These are phyloP conservation scores for Drosophila nannoptera DNA, from an alignment of 1,140 invertebrate species.

Conservation along the genomic window DNA sequence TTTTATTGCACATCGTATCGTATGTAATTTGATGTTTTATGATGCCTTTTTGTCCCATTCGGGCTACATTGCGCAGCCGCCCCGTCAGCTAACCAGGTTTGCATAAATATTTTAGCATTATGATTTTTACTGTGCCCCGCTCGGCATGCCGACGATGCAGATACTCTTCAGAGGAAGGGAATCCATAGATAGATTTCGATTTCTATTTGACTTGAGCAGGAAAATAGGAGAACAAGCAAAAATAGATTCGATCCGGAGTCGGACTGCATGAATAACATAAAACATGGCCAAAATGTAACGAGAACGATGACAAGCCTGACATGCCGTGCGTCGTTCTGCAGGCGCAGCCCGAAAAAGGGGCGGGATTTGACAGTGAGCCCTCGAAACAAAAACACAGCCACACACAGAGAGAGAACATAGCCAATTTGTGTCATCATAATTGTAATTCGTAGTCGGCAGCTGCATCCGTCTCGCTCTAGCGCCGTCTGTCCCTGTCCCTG, in stretches of 20 bases:
- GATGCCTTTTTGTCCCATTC: conserved; percentile 25
- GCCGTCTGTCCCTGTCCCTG: conserved; percentile 10
- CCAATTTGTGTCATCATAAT: conserved; percentile 77
- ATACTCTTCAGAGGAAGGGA: background rate
- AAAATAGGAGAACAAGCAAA: conserved; percentile 6
- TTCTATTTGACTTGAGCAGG: background rate
- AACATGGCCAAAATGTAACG: conserved; percentile 46
- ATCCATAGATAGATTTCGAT: background rate
- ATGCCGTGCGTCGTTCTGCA: conserved; percentile 52
- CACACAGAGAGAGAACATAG: conserved; percentile 61
- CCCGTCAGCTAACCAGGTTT: conserved; percentile 59
- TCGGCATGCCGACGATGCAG: background rate
- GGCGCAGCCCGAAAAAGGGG: conserved; percentile 7
- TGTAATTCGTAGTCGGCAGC: conserved; percentile 61
- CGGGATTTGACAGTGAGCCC: background rate
- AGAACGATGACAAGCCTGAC: conserved; percentile 58
- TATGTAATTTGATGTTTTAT: conserved; percentile 73
- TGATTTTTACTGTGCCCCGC: conserved; percentile 60
- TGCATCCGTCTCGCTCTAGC: conserved; percentile 2
- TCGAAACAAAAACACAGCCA: conserved; percentile 31
- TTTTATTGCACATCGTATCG: conserved; percentile 50
- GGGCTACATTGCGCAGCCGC: conserved; percentile 29
- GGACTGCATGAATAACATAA: conserved; percentile 55
- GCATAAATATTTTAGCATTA: conserved; percentile 71
- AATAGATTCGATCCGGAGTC: conserved; percentile 9